phyloP scores from a whole-genome alignment of 2,113 vertebrate genomes.

The Menura novaehollandiae region DNA sequence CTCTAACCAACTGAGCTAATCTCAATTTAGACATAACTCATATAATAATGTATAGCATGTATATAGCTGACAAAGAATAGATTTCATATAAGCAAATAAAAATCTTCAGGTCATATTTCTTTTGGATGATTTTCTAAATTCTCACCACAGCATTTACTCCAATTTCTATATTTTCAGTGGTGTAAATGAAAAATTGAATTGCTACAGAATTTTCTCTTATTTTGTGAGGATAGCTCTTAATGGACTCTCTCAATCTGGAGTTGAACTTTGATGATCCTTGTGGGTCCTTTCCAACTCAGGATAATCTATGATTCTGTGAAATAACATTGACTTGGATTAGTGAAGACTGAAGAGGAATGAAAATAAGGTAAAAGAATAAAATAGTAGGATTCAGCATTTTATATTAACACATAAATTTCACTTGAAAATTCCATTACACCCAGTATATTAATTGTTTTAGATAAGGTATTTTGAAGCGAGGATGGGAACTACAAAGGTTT shows the following conservation, averaged over 20 bases:
- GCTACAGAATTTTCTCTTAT: background rate
- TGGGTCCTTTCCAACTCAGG: background rate
- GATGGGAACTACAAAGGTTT: background rate
- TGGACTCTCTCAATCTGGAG: background rate
- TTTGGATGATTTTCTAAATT: background rate
- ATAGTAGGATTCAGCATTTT: background rate
- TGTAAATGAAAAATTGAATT: background rate
- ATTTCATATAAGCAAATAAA: background rate
- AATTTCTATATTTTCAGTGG: background rate
- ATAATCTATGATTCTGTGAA: background rate
- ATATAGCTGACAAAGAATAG: background rate
- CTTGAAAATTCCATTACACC: background rate
- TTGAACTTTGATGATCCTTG: background rate
- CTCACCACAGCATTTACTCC: background rate
- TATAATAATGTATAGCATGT: background rate
- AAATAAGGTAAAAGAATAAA: background rate
- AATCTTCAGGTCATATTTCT: background rate
- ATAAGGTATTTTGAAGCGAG: background rate
- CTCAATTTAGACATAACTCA: background rate
- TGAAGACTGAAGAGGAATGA: background rate
- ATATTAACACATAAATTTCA: background rate
- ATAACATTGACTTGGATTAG: background rate
- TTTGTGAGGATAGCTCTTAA: background rate
- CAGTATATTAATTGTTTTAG: background rate
- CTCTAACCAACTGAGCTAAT: background rate